Percentiles rank a stretch among this genome's conserved stretches.
phyloP scores from a whole-genome alignment of 2,113 vertebrate genomes.

The Daubentonia madagascariensis region DNA sequence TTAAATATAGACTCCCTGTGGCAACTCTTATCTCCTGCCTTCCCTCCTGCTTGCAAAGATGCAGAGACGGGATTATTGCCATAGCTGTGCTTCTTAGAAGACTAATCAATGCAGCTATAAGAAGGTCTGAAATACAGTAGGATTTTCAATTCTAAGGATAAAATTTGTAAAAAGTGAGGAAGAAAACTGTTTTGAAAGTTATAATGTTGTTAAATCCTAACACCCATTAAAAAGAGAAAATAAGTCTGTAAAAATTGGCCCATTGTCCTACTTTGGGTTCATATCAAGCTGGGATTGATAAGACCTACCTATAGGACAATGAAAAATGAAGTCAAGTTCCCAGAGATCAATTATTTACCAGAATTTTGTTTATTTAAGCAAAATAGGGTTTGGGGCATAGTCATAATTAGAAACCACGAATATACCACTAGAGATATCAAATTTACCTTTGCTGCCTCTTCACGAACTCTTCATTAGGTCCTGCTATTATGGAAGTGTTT shows the following conservation, averaged over 20 bases:
- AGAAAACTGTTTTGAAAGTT: conserved; percentile 54
- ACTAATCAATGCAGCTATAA: conserved; percentile 71
- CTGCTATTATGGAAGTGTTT: neutral
- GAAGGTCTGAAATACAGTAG: conserved; percentile 62
- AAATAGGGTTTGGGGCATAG: neutral
- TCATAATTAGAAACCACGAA: neutral
- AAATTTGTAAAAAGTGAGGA: conserved; percentile 12
- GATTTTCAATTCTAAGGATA: conserved; percentile 60
- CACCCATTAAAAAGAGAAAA: conserved; percentile 5
- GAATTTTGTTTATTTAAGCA: neutral
- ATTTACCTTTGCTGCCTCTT: neutral
- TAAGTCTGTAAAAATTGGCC: neutral
- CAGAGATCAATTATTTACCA: neutral
- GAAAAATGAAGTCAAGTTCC: neutral
- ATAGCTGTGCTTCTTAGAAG: conserved; percentile 64
- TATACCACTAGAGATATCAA: neutral
- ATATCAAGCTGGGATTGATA: neutral
- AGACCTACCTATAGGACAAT: neutral
- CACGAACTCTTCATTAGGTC: neutral
- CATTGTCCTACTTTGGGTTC: conserved; percentile 23
- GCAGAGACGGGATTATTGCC: conserved; percentile 71
- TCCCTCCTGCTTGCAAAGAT: conserved; percentile 70
- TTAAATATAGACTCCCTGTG: conserved; percentile 76
- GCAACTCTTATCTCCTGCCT: conserved; percentile 74
- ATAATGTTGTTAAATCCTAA: conserved; percentile 18